phyloP scores from a whole-genome alignment of 1,140 invertebrate genomes.

The Bombus terrestris region DNA sequence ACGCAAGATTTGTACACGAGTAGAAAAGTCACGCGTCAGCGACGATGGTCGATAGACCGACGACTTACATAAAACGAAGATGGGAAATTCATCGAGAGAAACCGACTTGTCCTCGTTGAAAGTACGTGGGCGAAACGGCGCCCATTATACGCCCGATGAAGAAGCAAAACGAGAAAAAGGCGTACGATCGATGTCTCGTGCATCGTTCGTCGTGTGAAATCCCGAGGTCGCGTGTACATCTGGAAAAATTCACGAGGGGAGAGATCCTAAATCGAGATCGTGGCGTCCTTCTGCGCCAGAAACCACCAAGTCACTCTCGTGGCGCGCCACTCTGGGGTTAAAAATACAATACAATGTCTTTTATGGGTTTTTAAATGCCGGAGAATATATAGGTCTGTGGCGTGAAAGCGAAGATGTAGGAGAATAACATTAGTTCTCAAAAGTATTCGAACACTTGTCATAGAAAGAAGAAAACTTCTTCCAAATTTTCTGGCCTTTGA shows the following conservation, averaged over 20 bases:
- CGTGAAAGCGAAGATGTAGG: too few relatives aligned
- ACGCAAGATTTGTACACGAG: not conserved
- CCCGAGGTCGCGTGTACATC: not conserved
- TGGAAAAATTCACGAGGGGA: not conserved
- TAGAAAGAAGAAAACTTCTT: too few relatives aligned
- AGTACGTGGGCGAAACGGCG: not conserved
- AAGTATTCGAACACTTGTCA: too few relatives aligned
- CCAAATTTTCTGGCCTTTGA: too few relatives aligned
- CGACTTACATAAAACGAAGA: not conserved
- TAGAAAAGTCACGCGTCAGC: too few relatives aligned
- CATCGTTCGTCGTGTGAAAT: constrained; percentile 3
- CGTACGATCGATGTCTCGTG: not conserved
- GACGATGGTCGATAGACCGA: not conserved
- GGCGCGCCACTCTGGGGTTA: not conserved
- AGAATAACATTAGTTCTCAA: too few relatives aligned
- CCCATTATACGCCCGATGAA: not conserved
- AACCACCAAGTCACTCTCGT: not conserved
- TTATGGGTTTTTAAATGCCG: not conserved
- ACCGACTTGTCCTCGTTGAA: not conserved
- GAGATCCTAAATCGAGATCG: constrained; percentile 21
- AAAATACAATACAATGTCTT: not conserved
- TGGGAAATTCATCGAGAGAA: not conserved
- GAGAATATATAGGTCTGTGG: not conserved
- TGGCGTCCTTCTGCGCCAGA: not conserved
- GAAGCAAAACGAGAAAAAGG: not conserved